Evolutionary conservation across 2,113 vertebrate species (phyloP), one percentile per base, ranked within the genome.

Genomic region (Engystomops pustulosus): DNA sequence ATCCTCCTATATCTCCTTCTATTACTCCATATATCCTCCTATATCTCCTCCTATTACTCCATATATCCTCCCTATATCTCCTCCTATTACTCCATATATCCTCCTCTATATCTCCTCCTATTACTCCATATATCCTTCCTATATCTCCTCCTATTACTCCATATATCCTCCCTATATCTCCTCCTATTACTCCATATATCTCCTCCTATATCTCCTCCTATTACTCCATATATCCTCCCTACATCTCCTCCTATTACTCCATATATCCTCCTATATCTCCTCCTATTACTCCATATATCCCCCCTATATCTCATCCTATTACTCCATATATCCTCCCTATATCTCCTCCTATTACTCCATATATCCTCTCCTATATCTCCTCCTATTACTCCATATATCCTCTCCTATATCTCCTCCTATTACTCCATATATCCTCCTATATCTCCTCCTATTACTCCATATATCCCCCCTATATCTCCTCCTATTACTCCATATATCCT

Each of bases 141-240:
- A n/a, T n/a, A n/a, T n/a, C n/a, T n/a, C n/a, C n/a, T n/a, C n/a
- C n/a, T n/a, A n/a, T n/a, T n/a, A n/a, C n/a, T n/a, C n/a, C n/a
- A n/a, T n/a, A n/a, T n/a, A n/a, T n/a, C n/a, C n/a, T n/a, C n/a
- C n/a, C n/a, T n/a, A n/a, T n/a, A n/a, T n/a, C 70, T 27, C 41
- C 70, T 47, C 70, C 44, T 49, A 45, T 74, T 74, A 74, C 44
- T 74, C 44, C 70, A 74, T 74, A 74, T 74, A 49, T 1, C 70
- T 23, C 30, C 70, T 49, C 18, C 4, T 51, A 51, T 51, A 18
- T 51, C 49, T 51, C 5, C 44, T 47, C 44, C 44, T 47, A 3
- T 47, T 47, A 47, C 44, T 47, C 44, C 5, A 47, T 47, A 47
- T 47, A 47, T 4, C 3, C 49, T 20, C 18, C 70, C 70, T 74